Evolutionary conservation across 2,797 vertebrate species (phyloP).

Genomic region (Lophotriccus pileatus): DNA sequence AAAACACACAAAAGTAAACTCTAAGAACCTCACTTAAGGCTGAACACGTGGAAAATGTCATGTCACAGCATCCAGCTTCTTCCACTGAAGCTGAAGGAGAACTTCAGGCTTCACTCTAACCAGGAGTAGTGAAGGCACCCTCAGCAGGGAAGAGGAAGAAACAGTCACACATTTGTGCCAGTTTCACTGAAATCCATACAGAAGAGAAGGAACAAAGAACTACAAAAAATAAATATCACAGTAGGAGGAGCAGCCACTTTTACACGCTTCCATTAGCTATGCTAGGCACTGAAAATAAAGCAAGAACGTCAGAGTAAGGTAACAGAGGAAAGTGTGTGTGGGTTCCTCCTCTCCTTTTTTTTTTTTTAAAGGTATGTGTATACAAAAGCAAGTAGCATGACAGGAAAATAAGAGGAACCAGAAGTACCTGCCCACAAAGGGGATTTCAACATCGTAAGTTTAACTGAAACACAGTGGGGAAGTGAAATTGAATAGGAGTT

Average conservation of each 20-base stretch:
- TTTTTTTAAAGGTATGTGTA: neutral
- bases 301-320: neutral
- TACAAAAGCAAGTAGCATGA: constrained; percentile 30
- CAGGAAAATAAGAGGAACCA: constrained; percentile 60
- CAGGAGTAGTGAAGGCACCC: neutral
- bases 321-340: neutral
- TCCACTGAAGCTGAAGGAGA: neutral
- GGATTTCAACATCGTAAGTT: constrained; percentile 59
- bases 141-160: neutral
- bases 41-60: neutral
- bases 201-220: neutral
- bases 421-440: constrained; percentile 66
- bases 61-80: neutral
- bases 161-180: neutral
- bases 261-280: neutral
- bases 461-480: constrained; percentile 59
- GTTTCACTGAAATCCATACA: neutral
- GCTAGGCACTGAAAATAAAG: neutral
- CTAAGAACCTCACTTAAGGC: neutral
- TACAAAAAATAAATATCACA: neutral
- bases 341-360: fast-evolving
- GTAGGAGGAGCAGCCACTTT: neutral
- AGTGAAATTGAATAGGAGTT: constrained; percentile 42
- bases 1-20: neutral
- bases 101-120: neutral